Conservation (phyloP, 2,888 invertebrate species). For the Drosophila demipolita region DNA sequence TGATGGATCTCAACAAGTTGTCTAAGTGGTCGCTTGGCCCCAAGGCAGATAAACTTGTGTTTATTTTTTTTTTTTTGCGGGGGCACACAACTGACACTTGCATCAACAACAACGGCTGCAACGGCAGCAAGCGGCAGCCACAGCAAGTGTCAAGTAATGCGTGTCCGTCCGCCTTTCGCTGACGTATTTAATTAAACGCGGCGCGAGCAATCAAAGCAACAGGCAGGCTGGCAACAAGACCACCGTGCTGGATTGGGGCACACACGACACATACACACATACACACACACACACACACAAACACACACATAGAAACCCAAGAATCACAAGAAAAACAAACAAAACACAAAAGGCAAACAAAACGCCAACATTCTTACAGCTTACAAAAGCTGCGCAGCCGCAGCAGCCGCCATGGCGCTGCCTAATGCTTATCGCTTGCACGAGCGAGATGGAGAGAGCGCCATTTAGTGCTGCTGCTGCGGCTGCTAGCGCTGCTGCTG, state of each 20-base stretch:
- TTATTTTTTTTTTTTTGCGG: conserved; percentile 29
- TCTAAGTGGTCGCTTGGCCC: conserved; percentile 44
- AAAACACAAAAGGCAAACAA: conserved; percentile 41
- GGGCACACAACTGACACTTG: conserved; percentile 30
- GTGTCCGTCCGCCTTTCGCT: conserved; percentile 39
- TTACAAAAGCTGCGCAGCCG: conserved; percentile 48
- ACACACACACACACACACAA: neutral
- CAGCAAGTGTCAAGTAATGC: conserved; percentile 70
- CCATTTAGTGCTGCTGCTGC: conserved; percentile 5
- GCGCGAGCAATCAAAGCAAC: conserved; percentile 68
- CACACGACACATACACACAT: conserved; percentile 3
- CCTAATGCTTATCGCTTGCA: neutral
- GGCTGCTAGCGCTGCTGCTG: conserved; percentile 9
- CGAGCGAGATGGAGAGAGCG: conserved; percentile 19
- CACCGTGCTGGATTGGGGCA: conserved; percentile 44
- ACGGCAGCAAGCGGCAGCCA: neutral
- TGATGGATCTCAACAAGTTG: conserved; percentile 52
- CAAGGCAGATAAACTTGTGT: conserved; percentile 20
- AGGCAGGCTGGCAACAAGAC: conserved; percentile 34
- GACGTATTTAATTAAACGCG: conserved; percentile 63
- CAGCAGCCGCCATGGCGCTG: conserved; percentile 46
- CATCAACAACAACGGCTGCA: conserved; percentile 6
- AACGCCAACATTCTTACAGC: conserved; percentile 59
- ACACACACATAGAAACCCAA: conserved; percentile 2
- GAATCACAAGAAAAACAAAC: conserved; percentile 30